Percentiles rank a stretch among this genome's conserved stretches.
Evolutionary conservation across 1,140 invertebrate species (phyloP).

Genomic region (Tenebrio molitor): DNA sequence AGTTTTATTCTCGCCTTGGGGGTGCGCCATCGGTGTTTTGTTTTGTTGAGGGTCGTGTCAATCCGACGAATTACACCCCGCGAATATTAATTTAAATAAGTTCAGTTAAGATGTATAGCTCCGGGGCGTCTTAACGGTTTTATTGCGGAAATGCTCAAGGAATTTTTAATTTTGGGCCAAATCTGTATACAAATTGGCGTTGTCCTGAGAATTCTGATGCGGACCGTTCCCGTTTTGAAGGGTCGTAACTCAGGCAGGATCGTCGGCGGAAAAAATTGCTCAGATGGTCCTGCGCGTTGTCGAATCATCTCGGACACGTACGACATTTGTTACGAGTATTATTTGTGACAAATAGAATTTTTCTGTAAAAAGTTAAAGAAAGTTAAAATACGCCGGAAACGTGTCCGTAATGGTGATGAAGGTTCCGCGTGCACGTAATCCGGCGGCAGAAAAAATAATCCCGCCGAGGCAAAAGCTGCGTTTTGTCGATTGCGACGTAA

Average conservation of each 20-base stretch:
- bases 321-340: conserved; percentile 46
- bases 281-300: neutral
- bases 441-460: conserved; percentile 19
- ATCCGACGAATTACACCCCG: conserved; percentile 17
- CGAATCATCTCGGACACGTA: conserved; percentile 38
- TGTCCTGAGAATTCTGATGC: conserved; percentile 11
- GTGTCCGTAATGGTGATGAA: conserved; percentile 34
- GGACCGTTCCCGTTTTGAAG: neutral
- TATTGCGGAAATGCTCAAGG: conserved; percentile 11
- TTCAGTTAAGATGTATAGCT: conserved; percentile 38
- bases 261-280: conserved; percentile 6
- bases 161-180: conserved; percentile 34
- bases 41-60: conserved; percentile 20
- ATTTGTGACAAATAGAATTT: conserved; percentile 48
- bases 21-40: conserved; percentile 15
- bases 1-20: neutral
- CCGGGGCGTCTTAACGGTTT: conserved; percentile 18
- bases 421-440: conserved; percentile 22
- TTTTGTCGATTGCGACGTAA: conserved; percentile 39
- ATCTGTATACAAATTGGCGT: conserved; percentile 32
- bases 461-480: conserved; percentile 15
- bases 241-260: neutral
- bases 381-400: conserved; percentile 43
- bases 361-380: conserved; percentile 46
- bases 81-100: conserved; percentile 36